Percentiles rank a stretch among this genome's conserved stretches.
Evolutionary conservation across 1,140 invertebrate genomes (phyloP).

Genomic region (Riptortus pedestris): DNA sequence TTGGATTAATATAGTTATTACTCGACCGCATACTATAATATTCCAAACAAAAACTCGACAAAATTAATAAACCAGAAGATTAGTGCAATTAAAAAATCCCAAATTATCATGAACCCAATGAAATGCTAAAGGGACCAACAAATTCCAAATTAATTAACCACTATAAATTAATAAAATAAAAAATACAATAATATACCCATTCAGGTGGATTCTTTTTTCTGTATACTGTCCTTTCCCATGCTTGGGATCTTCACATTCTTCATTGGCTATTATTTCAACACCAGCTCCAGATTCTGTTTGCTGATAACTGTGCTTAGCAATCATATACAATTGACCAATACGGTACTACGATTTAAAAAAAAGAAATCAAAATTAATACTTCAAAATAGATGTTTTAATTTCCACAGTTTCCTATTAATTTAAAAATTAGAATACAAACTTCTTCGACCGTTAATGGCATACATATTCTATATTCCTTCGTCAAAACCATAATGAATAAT

Average conservation of each 20-base stretch:
- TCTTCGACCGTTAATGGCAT: conserved; percentile 86
- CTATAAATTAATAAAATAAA: too few species aligned
- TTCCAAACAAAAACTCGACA: too few species aligned
- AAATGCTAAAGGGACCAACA: too few species aligned
- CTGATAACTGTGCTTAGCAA: conserved; percentile 81
- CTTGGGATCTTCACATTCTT: conserved; percentile 61
- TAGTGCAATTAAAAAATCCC: too few species aligned
- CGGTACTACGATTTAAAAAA: conserved; percentile 56
- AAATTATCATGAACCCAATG: too few species aligned
- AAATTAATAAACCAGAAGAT: too few species aligned
- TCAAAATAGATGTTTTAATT: neutral
- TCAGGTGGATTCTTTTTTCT: conserved; percentile 52
- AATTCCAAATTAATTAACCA: too few species aligned
- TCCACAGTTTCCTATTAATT: neutral
- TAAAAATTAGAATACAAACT: conserved; percentile 43
- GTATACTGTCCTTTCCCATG: conserved; percentile 81
- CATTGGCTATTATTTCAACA: conserved; percentile 82
- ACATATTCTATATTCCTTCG: conserved; percentile 81
- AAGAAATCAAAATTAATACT: conserved; percentile 9
- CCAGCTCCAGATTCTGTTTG: conserved; percentile 82
- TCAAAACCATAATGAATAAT: conserved; percentile 53
- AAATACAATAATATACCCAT: too few species aligned
- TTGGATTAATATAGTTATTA: too few species aligned
- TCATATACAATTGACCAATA: conserved; percentile 89
- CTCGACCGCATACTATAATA: too few species aligned